Conservation (phyloP, 1,140 invertebrate genomes). For the Cylas formicarius region DNA sequence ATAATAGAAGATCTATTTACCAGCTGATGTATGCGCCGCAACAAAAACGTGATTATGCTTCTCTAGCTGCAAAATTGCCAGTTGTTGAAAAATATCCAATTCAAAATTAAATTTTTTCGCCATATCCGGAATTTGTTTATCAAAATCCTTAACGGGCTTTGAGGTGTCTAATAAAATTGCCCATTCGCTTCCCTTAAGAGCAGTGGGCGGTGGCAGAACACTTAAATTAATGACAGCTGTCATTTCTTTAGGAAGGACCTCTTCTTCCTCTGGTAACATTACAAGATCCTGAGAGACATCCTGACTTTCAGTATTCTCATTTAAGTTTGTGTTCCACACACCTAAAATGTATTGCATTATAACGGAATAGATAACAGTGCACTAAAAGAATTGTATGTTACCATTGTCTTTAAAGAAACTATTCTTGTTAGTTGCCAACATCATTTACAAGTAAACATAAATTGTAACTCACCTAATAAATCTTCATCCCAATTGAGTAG, state of each 20-base stretch:
- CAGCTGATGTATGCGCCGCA: constrained; percentile 97
- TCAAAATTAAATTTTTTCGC: constrained; percentile 88
- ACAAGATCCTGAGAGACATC: neutral
- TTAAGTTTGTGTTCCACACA: constrained; percentile 10
- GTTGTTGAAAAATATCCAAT: constrained; percentile 94
- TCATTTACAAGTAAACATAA: too few relatives aligned
- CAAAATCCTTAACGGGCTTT: constrained; percentile 72
- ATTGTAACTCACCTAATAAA: constrained; percentile 26
- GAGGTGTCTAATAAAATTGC: constrained; percentile 79
- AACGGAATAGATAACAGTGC: too few relatives aligned
- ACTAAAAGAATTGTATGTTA: neutral
- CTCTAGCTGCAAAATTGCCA: constrained; percentile 90
- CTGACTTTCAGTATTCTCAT: constrained; percentile 1
- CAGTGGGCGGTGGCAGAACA: constrained; percentile 12
- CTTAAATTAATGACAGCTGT: constrained; percentile 26
- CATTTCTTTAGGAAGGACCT: constrained; percentile 31
- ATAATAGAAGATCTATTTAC: too few relatives aligned
- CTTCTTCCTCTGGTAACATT: constrained; percentile 31
- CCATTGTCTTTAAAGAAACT: too few relatives aligned
- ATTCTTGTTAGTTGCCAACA: too few relatives aligned
- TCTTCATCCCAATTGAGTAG: constrained; percentile 33
- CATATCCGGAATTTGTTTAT: constrained; percentile 74
- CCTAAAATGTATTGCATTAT: constrained; percentile 12
- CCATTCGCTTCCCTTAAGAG: constrained; percentile 59
- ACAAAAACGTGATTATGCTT: constrained; percentile 95